Evolutionary conservation across 2,797 vertebrate genomes (phyloP).

Genomic region (Furcifer pardalis): DNA sequence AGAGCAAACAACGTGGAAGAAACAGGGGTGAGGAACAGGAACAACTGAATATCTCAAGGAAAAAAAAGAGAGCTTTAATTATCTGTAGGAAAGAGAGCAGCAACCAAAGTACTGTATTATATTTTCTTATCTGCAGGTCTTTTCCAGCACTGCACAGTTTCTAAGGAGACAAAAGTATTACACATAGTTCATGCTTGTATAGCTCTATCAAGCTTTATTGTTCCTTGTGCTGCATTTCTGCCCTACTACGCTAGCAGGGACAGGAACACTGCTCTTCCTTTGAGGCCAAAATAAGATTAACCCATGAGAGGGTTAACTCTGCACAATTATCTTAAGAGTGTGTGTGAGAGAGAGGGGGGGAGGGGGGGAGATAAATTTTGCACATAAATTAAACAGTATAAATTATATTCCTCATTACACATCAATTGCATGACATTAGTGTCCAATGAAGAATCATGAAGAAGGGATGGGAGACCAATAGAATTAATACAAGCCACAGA

Average conservation of each 20-base stretch:
- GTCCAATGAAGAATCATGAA: too few relatives aligned
- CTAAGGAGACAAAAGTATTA: constrained; percentile 22
- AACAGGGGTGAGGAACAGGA: background rate
- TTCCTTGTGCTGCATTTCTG: background rate
- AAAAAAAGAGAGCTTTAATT: background rate
- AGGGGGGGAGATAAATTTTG: too few relatives aligned
- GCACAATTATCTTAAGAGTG: background rate
- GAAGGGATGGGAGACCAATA: too few relatives aligned
- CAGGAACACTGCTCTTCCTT: background rate
- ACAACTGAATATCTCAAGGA: background rate
- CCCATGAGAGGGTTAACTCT: background rate
- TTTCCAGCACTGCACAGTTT: constrained; percentile 5
- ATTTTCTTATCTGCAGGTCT: constrained; percentile 9
- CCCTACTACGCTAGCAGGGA: too few relatives aligned
- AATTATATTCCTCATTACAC: too few relatives aligned
- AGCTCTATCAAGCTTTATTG: background rate
- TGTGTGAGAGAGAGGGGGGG: too few relatives aligned
- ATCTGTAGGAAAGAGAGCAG: constrained; percentile 5
- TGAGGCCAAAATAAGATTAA: background rate
- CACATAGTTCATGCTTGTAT: background rate
- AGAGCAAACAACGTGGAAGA: background rate
- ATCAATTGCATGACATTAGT: too few relatives aligned
- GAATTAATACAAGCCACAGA: too few relatives aligned
- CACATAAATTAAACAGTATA: too few relatives aligned
- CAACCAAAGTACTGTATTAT: constrained; percentile 32